These are phyloP conservation scores for Tragelaphus oryx DNA, from an alignment of 2,797 vertebrate genomes.

Conservation along the genomic window DNA sequence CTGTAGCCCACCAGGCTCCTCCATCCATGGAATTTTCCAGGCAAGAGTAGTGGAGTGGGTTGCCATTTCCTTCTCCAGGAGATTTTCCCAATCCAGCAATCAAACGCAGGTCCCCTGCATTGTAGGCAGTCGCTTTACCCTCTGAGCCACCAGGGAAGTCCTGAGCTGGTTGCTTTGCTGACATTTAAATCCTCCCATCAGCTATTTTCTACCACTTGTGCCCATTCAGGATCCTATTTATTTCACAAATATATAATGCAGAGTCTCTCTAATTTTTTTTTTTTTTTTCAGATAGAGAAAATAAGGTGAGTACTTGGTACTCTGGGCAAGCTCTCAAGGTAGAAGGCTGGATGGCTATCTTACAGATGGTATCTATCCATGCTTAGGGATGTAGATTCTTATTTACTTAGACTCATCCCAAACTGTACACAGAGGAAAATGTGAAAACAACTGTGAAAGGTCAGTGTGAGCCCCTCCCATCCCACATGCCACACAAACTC, in stretches of 20 bases:
- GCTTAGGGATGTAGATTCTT: background rate
- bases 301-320: background rate
- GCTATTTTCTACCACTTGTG: background rate
- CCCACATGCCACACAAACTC: too few species aligned
- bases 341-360: background rate
- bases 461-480: background rate
- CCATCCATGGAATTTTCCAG: background rate
- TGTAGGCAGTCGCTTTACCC: background rate
- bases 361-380: background rate
- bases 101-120: rapidly evolving
- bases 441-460: background rate
- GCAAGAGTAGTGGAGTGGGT: background rate
- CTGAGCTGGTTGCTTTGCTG: rapidly evolving
- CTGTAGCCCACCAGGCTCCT: background rate
- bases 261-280: rapidly evolving
- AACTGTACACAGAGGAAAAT: background rate
- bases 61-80: background rate
- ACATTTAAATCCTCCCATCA: background rate
- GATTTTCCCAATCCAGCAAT: background rate
- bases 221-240: background rate
- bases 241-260: background rate
- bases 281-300: background rate
- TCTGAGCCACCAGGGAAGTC: background rate
- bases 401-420: background rate
- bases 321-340: background rate